Evolutionary conservation across 2,797 vertebrate species (phyloP).

Genomic region (Onychomys torridus): DNA sequence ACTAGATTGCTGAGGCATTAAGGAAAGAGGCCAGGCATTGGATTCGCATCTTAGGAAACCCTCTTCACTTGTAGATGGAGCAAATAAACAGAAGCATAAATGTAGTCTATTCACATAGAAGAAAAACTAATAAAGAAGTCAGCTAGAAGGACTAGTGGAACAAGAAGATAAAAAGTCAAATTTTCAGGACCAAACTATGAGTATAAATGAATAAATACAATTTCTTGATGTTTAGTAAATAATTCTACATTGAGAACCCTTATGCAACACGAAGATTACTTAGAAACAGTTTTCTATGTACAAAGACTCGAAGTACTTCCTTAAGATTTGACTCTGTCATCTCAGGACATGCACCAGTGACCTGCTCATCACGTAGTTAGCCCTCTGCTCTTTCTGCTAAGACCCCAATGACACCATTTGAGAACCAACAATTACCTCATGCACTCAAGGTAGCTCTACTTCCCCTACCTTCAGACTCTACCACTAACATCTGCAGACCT

Average conservation of each 20-base stretch:
- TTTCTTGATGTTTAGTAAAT: not conserved
- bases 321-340: constrained; percentile 24
- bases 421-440: not conserved
- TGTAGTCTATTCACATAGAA: not conserved
- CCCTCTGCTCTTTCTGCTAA: not conserved
- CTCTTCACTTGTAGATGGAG: not conserved
- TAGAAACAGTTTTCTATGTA: not conserved
- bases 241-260: not conserved
- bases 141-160: not conserved
- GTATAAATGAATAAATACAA: not conserved
- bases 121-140: not conserved
- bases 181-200: not conserved
- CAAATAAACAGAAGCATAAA: not conserved
- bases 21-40: not conserved
- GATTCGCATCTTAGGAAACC: not conserved
- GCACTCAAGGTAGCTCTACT: not conserved
- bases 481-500: not conserved
- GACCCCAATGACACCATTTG: no score
- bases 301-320: not conserved
- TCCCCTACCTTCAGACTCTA: not conserved
- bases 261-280: not conserved
- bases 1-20: not conserved
- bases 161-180: not conserved
- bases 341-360: not conserved
- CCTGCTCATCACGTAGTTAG: not conserved